A percentile compares a stretch with the other conserved stretches of the same genome.
Conservation (phyloP, 2,113 vertebrate species). For the Urocitellus parryii region DNA sequence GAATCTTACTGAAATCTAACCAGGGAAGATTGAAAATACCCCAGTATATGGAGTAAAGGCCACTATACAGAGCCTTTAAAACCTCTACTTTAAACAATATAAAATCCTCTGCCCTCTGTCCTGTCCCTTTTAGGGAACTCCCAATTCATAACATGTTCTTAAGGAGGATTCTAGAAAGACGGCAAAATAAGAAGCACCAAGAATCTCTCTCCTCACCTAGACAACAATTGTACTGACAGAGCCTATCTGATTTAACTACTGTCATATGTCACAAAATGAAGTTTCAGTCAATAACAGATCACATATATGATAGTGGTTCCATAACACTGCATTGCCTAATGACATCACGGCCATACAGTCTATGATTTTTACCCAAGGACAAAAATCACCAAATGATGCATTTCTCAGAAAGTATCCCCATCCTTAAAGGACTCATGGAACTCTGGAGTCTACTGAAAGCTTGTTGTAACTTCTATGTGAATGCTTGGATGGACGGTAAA, state of each 20-base stretch:
- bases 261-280: neutral
- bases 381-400: neutral
- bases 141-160: conserved; percentile 22
- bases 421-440: neutral
- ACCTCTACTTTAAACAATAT: neutral
- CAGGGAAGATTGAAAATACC: neutral
- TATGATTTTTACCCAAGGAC: neutral
- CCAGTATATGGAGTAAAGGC: neutral
- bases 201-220: neutral
- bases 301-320: neutral
- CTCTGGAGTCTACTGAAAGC: neutral
- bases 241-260: neutral
- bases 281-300: neutral
- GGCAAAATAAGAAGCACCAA: neutral
- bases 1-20: neutral
- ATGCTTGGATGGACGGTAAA: neutral
- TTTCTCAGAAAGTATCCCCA: neutral
- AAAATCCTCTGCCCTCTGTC: neutral
- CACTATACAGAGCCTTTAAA: neutral
- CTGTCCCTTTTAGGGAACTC: neutral
- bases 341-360: neutral
- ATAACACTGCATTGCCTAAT: neutral
- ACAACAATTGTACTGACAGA: neutral
- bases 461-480: neutral
- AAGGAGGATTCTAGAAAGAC: neutral